Conservation (phyloP, 2,888 invertebrate species). For the Strigamia transsilvanica region DNA sequence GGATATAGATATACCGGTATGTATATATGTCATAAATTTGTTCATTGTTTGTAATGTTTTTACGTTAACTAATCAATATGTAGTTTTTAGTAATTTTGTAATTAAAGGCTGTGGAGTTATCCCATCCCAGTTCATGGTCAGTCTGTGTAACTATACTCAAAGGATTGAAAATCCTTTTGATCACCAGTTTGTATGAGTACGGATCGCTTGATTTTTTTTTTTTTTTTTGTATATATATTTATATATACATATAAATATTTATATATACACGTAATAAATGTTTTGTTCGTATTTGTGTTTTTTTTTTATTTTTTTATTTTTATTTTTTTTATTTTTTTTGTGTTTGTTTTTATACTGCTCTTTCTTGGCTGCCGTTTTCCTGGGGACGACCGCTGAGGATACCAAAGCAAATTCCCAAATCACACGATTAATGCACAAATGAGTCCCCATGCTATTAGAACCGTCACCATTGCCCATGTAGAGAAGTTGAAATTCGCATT, state of each 20-base stretch:
- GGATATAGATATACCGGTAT: conserved; percentile 42
- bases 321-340: not conserved
- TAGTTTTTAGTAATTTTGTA: conserved; percentile 7
- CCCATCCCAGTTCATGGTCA: conserved; percentile 38
- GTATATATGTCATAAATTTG: conserved; percentile 9
- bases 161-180: not conserved
- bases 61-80: not conserved
- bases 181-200: not conserved
- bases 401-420: not conserved
- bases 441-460: conserved; percentile 35
- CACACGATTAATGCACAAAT: conserved; percentile 48
- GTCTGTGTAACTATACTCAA: not conserved
- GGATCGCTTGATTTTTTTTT: not conserved
- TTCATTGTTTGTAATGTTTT: not conserved
- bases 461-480: conserved; percentile 10
- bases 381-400: not conserved
- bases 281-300: not conserved
- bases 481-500: conserved; percentile 32
- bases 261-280: not conserved
- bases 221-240: not conserved
- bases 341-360: not conserved
- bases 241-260: not conserved
- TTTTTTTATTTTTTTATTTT: not conserved
- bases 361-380: conserved; percentile 3
- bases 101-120: conserved; percentile 35